Evolutionary conservation across 1,140 invertebrate species (phyloP), one percentile per base, ranked within the genome.

Genomic region (Sminthurides bifidus): DNA sequence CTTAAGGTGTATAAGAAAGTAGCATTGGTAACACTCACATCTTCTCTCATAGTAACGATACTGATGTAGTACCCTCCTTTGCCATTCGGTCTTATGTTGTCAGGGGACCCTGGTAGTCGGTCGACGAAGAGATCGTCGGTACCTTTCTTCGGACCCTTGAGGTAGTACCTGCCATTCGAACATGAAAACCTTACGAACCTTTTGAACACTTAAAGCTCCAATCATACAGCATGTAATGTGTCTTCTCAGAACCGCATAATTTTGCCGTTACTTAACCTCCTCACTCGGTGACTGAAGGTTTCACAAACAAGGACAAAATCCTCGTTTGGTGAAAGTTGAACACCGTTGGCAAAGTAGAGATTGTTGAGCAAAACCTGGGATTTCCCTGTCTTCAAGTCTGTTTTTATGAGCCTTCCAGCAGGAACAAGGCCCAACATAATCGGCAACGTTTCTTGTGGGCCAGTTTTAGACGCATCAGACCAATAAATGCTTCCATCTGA

Each of bases 321-420:
- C 52, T 71, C 67, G 49, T 75, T 70, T n/a, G 66, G 66, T 14
- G 73, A 71, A 0, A 77, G 56, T 48, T 70, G 68, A 21, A 77
- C 62, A 15, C 75, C 75, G 65, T 76, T 76, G 6, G 74, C 69
- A 63, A 76, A 71, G 30, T 71, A 67, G 10, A 76, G 48, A 21
- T 68, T 65, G 27, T 69, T 67, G 12, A 72, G 21, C 2, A 75
- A 48, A 17, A 70, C 68, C 29, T 58, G 59, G 19, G 65, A 65
- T 44, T 65, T 52, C 26, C 68, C 69, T 12, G 68, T 72, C 33
- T 66, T 65, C 1, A 69, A 64, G 56, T 75, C 65, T 50, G 67
- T 72, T 21, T 67, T 61, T 5, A 76, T 51, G 2, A 76, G 52
- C 69, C 73, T 67, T 49, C 74, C 74, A 26, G 65, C 63, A 21